Evolutionary conservation across 2,113 vertebrate species (phyloP), one percentile per base, ranked within the genome.

Genomic region (Mormyrus lacerda): DNA sequence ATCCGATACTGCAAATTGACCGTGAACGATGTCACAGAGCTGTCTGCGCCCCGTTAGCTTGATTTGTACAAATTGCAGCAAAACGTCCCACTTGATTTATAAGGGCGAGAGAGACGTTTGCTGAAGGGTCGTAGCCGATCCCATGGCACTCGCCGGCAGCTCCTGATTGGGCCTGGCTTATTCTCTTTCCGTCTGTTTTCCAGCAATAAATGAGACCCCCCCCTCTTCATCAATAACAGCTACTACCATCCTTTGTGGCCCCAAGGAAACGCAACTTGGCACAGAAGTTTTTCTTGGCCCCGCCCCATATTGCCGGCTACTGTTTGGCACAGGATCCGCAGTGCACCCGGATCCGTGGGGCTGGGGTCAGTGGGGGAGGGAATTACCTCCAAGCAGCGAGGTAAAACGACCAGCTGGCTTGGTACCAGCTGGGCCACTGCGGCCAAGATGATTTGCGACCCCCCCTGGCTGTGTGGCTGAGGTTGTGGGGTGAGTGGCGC

Each of bases 11-110:
- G 94, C 93, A 95, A 96, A 96, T 95, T 95, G 95, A 95, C 93
- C 95, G 90, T 95, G 94, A 95, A 95, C 93, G 91, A 94, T 94
- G 93, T 95, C 94, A 94, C 95, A 90, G 95, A 95, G 92, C 92
- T 94, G 93, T 96, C 94, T 91, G 92, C 58, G 89, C 90, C 91
- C 89, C 85, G 94, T 95, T 90, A 93, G 90, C 88, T 90, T 94
- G 93, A 95, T 96, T 94, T 94, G 95, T 94, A 91, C 73, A 79
- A 79, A 79, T 79, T 79, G 73, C 5, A 1, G 73, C 2, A 5
- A 79, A 79, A 79, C 35, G 13, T 35, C 73, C 35, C 17, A 39
- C 73, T 19, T 79, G 73, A 79, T 79, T 42, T 79, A 79, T 79
- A 79, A 4, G 73, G 15, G 13, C 35, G 15, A 79, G 73, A 2